Evolutionary conservation across 92 coral and sea anemone genomes (phyloP).

Genomic region (Siderastrea siderea): DNA sequence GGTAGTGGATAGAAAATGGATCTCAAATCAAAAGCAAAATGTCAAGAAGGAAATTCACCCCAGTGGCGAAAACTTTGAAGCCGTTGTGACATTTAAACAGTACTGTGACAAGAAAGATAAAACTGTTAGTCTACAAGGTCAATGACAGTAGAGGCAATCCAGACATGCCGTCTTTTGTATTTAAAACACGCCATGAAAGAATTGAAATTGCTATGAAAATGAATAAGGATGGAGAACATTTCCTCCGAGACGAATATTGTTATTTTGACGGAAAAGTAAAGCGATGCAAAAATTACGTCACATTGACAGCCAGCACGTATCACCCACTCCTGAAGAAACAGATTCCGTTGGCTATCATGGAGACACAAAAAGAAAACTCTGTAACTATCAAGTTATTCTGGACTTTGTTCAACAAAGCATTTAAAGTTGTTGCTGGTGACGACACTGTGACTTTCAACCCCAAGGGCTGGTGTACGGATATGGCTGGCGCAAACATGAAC

Average conservation of each 20-base stretch:
- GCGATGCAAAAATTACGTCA: constrained; percentile 66
- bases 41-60: constrained; percentile 21
- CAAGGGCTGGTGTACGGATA: constrained; percentile 66
- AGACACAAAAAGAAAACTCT: constrained; percentile 51
- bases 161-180: constrained; percentile 57
- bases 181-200: constrained; percentile 52
- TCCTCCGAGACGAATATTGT: constrained; percentile 60
- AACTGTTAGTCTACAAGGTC: constrained; percentile 48
- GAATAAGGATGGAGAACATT: constrained; percentile 67
- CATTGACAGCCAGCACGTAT: constrained; percentile 69
- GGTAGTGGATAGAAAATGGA: constrained; percentile 37
- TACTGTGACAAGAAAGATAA: constrained; percentile 55
- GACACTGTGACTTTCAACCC: constrained; percentile 31
- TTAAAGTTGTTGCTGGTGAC: constrained; percentile 8
- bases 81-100: constrained; percentile 31
- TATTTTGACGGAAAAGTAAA: constrained; percentile 77
- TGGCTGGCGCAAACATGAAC: constrained; percentile 75
- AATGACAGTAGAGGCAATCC: constrained; percentile 74
- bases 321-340: constrained; percentile 65
- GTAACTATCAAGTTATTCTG: constrained; percentile 59
- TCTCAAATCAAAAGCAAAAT: constrained; percentile 37
- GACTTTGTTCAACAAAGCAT: constrained; percentile 39
- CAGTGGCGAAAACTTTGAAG: constrained; percentile 46
- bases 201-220: constrained; percentile 63
- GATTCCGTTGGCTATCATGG: constrained; percentile 59